Conservation (phyloP, 2,113 vertebrate genomes). For the Sebastes fasciatus region DNA sequence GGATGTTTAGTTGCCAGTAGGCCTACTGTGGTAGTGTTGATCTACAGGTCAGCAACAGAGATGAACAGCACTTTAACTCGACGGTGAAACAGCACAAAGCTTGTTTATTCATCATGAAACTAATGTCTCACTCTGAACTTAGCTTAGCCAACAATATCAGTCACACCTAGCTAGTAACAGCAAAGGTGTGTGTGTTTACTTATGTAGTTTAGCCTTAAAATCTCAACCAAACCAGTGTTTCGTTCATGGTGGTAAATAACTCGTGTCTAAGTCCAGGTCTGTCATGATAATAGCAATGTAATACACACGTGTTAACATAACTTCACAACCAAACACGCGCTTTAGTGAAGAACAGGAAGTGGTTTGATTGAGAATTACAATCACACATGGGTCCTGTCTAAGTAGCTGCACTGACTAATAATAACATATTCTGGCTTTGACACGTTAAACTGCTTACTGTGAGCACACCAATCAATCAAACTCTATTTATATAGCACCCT, state of each 20-base stretch:
- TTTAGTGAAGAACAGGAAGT: constrained; percentile 60
- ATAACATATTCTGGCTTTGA: constrained; percentile 9
- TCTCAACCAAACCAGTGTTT: not conserved
- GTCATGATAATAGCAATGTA: constrained; percentile 6
- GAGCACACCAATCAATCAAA: no score
- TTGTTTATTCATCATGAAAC: constrained; percentile 13
- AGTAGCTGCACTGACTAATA: constrained; percentile 5
- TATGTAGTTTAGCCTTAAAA: not conserved
- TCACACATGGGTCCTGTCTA: constrained; percentile 30
- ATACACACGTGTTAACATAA: constrained; percentile 65
- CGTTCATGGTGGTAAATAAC: not conserved
- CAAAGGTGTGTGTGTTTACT: constrained; percentile 22
- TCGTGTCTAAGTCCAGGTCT: not conserved
- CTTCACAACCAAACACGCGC: constrained; percentile 45
- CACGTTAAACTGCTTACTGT: not conserved
- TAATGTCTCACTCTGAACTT: not conserved
- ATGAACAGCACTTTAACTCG: not conserved
- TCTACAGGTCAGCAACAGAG: constrained; percentile 44
- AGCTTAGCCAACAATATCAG: constrained; percentile 26
- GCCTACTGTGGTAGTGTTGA: constrained; percentile 59
- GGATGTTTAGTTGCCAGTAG: constrained; percentile 61
- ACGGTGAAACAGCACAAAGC: constrained; percentile 9
- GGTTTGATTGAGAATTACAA: constrained; percentile 35
- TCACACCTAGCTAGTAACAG: not conserved
- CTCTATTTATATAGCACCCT: no score